These are phyloP conservation scores for Vireo griseus DNA, from an alignment of 2,797 vertebrate species.

Conservation along the genomic window DNA sequence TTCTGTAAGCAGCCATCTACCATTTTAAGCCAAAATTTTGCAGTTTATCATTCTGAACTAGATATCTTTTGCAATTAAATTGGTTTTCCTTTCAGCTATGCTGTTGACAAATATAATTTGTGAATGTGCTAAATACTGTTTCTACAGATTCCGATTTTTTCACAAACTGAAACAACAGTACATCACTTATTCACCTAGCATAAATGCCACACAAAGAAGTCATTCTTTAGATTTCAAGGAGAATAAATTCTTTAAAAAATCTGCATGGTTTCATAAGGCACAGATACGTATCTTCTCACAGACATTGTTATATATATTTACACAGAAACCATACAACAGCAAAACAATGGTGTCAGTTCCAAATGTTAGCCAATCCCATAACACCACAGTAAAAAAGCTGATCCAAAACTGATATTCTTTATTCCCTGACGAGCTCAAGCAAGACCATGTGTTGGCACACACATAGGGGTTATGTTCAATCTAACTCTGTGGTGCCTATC, in stretches of 20 bases:
- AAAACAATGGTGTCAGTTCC: background rate
- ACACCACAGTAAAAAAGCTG: accelerated
- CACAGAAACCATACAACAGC: background rate
- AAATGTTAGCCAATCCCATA: background rate
- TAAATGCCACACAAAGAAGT: background rate
- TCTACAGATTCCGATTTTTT: background rate
- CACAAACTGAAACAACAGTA: background rate
- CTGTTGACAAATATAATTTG: background rate
- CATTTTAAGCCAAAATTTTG: background rate
- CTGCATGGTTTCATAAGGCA: background rate
- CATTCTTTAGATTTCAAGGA: background rate
- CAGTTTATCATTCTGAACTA: background rate
- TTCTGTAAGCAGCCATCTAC: background rate
- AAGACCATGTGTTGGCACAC: background rate
- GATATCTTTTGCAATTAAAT: background rate
- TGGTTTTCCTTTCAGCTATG: background rate
- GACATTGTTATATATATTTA: background rate
- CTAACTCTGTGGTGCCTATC: background rate
- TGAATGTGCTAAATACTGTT: background rate
- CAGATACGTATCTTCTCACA: background rate
- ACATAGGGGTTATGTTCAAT: background rate
- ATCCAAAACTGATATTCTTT: background rate
- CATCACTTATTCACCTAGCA: background rate
- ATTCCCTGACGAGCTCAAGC: background rate
- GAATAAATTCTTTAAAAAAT: background rate